These are phyloP conservation scores for Sipha flava DNA, from an alignment of 1,140 invertebrate genomes.

Conservation along the genomic window DNA sequence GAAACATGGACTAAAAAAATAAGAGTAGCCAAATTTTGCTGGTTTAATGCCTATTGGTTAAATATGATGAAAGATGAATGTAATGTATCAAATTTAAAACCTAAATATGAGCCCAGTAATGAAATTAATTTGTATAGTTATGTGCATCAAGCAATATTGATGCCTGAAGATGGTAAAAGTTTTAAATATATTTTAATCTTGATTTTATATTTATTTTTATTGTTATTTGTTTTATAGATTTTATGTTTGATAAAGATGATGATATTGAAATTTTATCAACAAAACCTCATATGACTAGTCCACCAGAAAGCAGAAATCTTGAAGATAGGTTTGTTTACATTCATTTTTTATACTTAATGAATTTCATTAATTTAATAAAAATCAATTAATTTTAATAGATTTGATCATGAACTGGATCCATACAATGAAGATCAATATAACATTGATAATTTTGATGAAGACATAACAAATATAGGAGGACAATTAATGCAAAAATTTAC, in stretches of 20 bases:
- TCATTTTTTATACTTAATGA: not conserved
- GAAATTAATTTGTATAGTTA: constrained; percentile 64
- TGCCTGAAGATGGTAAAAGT: constrained; percentile 50
- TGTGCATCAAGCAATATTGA: constrained; percentile 58
- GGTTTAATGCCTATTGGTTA: constrained; percentile 95
- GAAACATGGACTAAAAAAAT: constrained; percentile 85
- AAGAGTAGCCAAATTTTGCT: constrained; percentile 87
- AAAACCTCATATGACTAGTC: constrained; percentile 46
- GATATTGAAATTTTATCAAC: constrained; percentile 45
- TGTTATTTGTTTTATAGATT: constrained; percentile 36
- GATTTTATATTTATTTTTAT: not conserved
- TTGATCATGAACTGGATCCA: not conserved
- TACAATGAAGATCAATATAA: not conserved
- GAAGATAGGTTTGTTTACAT: not conserved
- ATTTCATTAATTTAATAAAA: not conserved
- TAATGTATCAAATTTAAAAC: constrained; percentile 48
- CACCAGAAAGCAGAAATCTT: constrained; percentile 44
- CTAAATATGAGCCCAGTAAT: constrained; percentile 51
- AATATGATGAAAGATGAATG: constrained; percentile 78
- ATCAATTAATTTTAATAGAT: not conserved
- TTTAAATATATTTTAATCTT: constrained; percentile 34
- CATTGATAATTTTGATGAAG: not conserved
- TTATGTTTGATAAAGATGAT: constrained; percentile 45
- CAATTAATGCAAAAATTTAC: constrained; percentile 3
- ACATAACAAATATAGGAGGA: not conserved